Evolutionary conservation across 2,888 invertebrate species (phyloP).

Genomic region (Erebia aethiops): DNA sequence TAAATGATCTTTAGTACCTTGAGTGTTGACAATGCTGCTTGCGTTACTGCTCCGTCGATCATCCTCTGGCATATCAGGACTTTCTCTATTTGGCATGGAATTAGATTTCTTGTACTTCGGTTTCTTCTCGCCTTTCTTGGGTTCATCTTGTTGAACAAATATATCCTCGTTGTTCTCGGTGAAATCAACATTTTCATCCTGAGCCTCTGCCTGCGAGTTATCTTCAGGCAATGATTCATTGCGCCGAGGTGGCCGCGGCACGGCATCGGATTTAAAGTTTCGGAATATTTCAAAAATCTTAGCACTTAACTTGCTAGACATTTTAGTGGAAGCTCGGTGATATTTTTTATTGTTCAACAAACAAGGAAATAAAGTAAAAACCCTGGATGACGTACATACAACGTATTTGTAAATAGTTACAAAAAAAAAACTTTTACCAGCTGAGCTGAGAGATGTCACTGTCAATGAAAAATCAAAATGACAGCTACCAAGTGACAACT

Average conservation of each 20-base stretch:
- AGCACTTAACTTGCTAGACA: constrained; percentile 48
- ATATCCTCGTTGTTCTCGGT: constrained; percentile 56
- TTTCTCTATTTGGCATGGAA: constrained; percentile 38
- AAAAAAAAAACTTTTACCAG: too few relatives aligned
- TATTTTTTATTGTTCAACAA: constrained; percentile 13
- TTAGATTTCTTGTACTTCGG: constrained; percentile 53
- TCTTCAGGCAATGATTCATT: constrained; percentile 42
- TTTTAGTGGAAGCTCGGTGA: constrained; percentile 27
- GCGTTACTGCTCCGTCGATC: constrained; percentile 47
- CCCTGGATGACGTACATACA: background rate
- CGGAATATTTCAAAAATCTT: constrained; percentile 69
- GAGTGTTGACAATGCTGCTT: constrained; percentile 63
- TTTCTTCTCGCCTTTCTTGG: constrained; percentile 53
- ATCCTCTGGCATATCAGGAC: constrained; percentile 37
- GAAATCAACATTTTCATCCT: constrained; percentile 50
- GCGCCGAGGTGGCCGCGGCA: constrained; percentile 74
- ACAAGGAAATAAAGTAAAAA: constrained; percentile 19
- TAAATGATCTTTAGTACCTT: constrained; percentile 51
- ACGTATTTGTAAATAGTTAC: too few relatives aligned
- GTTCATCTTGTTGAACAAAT: constrained; percentile 52
- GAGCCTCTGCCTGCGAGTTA: constrained; percentile 39
- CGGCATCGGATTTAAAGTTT: constrained; percentile 78
- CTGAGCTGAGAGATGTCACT: too few relatives aligned
- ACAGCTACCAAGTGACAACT: too few relatives aligned
- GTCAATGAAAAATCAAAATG: too few relatives aligned